A percentile compares a stretch with the other conserved stretches of the same genome.
phyloP scores from a whole-genome alignment of 37 sponge, comb jelly and placozoan genomes.

The Crambe crambe region DNA sequence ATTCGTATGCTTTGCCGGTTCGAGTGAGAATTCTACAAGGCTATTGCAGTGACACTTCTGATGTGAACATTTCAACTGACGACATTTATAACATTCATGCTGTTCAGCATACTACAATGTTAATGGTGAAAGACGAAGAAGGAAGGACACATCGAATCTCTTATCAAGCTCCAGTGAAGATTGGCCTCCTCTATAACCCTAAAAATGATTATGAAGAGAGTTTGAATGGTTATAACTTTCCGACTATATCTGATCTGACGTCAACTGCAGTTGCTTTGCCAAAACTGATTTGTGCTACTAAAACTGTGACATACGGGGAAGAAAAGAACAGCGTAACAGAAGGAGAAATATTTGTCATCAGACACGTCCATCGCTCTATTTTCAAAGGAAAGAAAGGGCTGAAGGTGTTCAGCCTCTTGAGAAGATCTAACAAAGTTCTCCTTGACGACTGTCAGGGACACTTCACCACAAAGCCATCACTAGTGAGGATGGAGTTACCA shows the following conservation, averaged over 20 bases:
- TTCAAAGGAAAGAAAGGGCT: constrained; percentile 24
- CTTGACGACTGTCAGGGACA: constrained; percentile 23
- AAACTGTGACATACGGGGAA: background rate
- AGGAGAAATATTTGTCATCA: constrained; percentile 20
- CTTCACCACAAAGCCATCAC: constrained; percentile 48
- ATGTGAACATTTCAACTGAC: constrained; percentile 30
- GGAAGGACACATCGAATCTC: constrained; percentile 21
- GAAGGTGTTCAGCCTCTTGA: constrained; percentile 30
- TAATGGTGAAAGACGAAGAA: constrained; percentile 21
- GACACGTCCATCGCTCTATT: background rate
- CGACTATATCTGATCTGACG: constrained; percentile 17
- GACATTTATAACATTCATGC: constrained; percentile 33
- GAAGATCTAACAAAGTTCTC: constrained; percentile 26
- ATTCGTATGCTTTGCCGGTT: constrained; percentile 27
- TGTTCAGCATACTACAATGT: constrained; percentile 36
- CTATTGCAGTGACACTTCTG: constrained; percentile 33
- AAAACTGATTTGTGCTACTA: constrained; percentile 32
- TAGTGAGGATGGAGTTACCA: constrained; percentile 33
- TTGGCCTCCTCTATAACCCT: constrained; percentile 40
- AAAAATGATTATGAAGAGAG: constrained; percentile 22
- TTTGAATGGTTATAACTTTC: constrained; percentile 29
- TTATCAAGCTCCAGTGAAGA: constrained; percentile 18
- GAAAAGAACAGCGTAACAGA: constrained; percentile 4
- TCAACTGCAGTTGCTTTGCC: constrained; percentile 14
- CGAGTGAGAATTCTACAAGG: constrained; percentile 41